These are phyloP conservation scores for Lutjanus argentimaculatus DNA, from an alignment of 2,797 vertebrate genomes.

Conservation along the genomic window DNA sequence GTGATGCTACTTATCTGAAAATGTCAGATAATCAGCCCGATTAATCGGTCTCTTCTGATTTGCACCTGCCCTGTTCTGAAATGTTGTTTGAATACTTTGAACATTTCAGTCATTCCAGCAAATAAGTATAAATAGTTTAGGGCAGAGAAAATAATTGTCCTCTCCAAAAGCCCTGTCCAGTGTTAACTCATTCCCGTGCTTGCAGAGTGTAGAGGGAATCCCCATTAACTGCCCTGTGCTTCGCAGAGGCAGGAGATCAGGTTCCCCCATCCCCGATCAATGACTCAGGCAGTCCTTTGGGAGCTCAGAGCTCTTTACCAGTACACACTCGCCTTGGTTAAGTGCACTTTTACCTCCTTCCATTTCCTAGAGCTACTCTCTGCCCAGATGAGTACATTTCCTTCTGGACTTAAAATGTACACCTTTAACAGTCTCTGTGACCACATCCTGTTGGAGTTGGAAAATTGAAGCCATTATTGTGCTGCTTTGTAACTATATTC, in stretches of 20 bases:
- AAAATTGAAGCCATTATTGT: constrained; percentile 22
- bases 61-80: not conserved
- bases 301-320: constrained; percentile 61
- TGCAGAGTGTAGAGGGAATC: constrained; percentile 30
- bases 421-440: constrained; percentile 46
- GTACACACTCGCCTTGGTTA: constrained; percentile 36
- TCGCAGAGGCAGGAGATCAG: constrained; percentile 46
- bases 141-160: not conserved
- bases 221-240: constrained; percentile 44
- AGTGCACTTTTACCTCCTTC: constrained; percentile 59
- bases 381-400: constrained; percentile 56
- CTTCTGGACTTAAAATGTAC: constrained; percentile 47
- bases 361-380: constrained; percentile 44
- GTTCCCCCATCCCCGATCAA: constrained; percentile 65
- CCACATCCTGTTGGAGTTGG: constrained; percentile 60
- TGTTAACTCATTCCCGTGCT: constrained; percentile 9
- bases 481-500: constrained; percentile 23
- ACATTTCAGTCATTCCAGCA: constrained; percentile 24
- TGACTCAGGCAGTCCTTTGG: constrained; percentile 55
- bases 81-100: not conserved
- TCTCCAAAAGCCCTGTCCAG: not conserved
- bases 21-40: too few species aligned
- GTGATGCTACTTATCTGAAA: too few species aligned
- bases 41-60: too few species aligned
- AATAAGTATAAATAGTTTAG: not conserved